Conservation (phyloP, 2,797 vertebrate genomes). For the Anomalospiza imberbis region DNA sequence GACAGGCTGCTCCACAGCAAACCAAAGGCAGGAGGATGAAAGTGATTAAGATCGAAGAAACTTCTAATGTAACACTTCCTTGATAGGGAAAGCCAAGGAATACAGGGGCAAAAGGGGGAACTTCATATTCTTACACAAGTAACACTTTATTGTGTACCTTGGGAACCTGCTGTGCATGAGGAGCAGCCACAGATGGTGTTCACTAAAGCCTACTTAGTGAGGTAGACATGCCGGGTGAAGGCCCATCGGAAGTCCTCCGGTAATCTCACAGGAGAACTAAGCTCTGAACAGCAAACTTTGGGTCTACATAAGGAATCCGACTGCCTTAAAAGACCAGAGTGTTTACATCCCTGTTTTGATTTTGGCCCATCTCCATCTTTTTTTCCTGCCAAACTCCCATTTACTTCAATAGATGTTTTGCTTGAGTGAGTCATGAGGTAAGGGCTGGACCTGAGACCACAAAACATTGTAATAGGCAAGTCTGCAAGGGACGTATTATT, state of each 20-base stretch:
- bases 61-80: not conserved
- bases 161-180: not conserved
- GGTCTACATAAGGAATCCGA: not conserved
- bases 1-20: not conserved
- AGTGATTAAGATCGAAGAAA: not conserved
- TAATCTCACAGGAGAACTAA: constrained; percentile 22
- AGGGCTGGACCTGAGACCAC: not conserved
- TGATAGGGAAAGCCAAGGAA: not conserved
- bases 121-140: not conserved
- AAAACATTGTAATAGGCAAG: not conserved
- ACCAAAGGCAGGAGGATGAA: not conserved
- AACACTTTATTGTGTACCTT: not conserved
- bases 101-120: not conserved
- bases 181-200: constrained; percentile 28
- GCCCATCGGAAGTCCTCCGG: not conserved
- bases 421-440: not conserved
- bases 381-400: not conserved
- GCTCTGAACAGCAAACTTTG: not conserved
- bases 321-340: not conserved
- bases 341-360: not conserved
- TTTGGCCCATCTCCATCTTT: not conserved
- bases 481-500: not conserved
- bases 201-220: constrained; percentile 13
- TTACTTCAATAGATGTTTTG: not conserved
- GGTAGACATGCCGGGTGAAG: not conserved